Evolutionary conservation across 2,797 vertebrate species (phyloP).

Genomic region (Enteromius fasciolatus): DNA sequence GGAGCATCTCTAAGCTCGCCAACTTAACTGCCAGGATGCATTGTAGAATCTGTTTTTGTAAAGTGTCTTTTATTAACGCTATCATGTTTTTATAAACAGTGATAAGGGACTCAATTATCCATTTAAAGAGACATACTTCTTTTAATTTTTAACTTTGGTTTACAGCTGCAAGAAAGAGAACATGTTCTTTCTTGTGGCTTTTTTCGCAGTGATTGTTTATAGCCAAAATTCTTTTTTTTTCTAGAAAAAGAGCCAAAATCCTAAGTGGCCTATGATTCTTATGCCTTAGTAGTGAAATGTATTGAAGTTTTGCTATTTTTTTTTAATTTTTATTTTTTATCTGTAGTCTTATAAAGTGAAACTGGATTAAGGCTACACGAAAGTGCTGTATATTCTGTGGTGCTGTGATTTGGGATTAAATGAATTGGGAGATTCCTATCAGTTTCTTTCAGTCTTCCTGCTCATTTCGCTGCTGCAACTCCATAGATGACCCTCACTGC

Average conservation of each 20-base stretch:
- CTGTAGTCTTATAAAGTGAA: slow-evolving; percentile 61
- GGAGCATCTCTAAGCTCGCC: slow-evolving; percentile 24
- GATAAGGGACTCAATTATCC: slow-evolving; percentile 53
- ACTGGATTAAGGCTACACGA: slow-evolving; percentile 50
- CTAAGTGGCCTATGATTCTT: slow-evolving; percentile 53
- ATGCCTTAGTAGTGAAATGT: slow-evolving; percentile 60
- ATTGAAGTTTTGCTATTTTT: slow-evolving; percentile 51
- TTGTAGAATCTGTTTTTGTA: slow-evolving; percentile 47
- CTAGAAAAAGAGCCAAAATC: slow-evolving; percentile 45
- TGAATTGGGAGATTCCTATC: slow-evolving; percentile 69
- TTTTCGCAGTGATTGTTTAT: slow-evolving; percentile 49
- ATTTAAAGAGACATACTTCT: slow-evolving; percentile 33
- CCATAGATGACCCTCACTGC: slow-evolving; percentile 57
- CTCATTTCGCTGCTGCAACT: slow-evolving; percentile 50
- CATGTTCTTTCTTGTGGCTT: slow-evolving; percentile 47
- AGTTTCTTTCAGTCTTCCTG: slow-evolving; percentile 74
- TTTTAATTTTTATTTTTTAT: neutral
- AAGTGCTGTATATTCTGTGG: slow-evolving; percentile 51
- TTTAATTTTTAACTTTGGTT: slow-evolving; percentile 49
- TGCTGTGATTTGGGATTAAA: slow-evolving; percentile 61
- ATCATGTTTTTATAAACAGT: slow-evolving; percentile 52
- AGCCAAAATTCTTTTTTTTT: slow-evolving; percentile 51
- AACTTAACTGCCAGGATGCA: slow-evolving; percentile 58
- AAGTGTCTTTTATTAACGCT: slow-evolving; percentile 41
- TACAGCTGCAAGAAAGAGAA: slow-evolving; percentile 47